Evolutionary conservation across 2,113 vertebrate genomes (phyloP), one percentile per base, ranked within the genome.

Genomic region (Rhodinocichla rosea): DNA sequence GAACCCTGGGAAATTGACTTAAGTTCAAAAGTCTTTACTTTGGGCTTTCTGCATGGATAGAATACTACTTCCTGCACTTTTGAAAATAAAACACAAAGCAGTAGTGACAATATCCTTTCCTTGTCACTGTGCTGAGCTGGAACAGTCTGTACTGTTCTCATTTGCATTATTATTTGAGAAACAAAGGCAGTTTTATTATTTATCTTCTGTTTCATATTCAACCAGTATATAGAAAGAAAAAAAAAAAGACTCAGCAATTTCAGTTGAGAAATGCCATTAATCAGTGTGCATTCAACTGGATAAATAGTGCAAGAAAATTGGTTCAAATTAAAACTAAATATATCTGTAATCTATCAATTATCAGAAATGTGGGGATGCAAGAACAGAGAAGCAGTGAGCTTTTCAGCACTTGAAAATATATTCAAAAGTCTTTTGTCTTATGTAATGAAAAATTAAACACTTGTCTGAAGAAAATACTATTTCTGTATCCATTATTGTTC

Each of bases 301-400:
- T 67, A 83, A 75, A 70, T 75, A 85, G 49, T 55, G 30, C 2
- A 3, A 76, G 63, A 42, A 87, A 83, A 67, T 76, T 4, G 1
- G 39, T 88, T 95, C 39, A 62, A 73, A 90, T 85, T 80, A 73
- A 89, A 91, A 89, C 81, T 78, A 95, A 94, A 90, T 88, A 85
- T 30, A 80, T 69, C 70, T 83, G 22, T 85, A 94, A 80, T 79
- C 69, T 87, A 35, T 87, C 75, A 85, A 7, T 89, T 92, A 50
- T 45, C 74, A 76, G 70, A 91, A 90, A 79, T 0, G 0, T 49
- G 50, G 30, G 23, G 8, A 50, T 70, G 23, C 53, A 77, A 53
- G 23, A 70, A 37, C 22, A 78, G 63, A 65, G 60, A 53, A 92
- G 33, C 37, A 27, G 5, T 53, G 67, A 92, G 67, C 23, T 62